Conservation (phyloP, 2,888 invertebrate genomes). For the Morpho helenor region DNA sequence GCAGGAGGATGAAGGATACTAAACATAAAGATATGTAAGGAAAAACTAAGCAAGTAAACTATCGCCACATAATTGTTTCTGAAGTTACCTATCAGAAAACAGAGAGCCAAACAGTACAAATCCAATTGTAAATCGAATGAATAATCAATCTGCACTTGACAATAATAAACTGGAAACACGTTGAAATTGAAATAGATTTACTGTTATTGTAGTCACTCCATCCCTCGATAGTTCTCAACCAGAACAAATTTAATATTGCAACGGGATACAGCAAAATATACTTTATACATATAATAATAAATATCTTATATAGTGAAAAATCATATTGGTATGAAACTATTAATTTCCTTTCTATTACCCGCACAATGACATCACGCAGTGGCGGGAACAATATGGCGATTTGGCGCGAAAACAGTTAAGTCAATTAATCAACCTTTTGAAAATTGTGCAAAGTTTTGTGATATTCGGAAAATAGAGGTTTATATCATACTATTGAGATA, state of each 20-base stretch:
- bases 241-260: constrained; percentile 24
- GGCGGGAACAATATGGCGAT: constrained; percentile 59
- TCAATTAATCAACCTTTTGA: constrained; percentile 47
- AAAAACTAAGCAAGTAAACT: no score
- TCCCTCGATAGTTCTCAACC: constrained; percentile 43
- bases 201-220: constrained; percentile 40
- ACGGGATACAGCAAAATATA: constrained; percentile 26
- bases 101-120: constrained; percentile 7
- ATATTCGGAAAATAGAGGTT: not conserved
- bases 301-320: constrained; percentile 21
- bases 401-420: constrained; percentile 63
- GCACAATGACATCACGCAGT: constrained; percentile 62
- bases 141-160: constrained; percentile 40
- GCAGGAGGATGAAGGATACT: no score
- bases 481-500: no score
- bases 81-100: not conserved
- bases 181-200: constrained; percentile 43
- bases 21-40: no score
- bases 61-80: no score
- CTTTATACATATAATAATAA: constrained; percentile 28
- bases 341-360: constrained; percentile 69
- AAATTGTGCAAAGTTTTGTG: constrained; percentile 26
- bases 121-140: constrained; percentile 27
- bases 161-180: constrained; percentile 41
- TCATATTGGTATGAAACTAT: constrained; percentile 50